Base-by-base conservation (phyloP, 30 jellyfish, hydroid and myxozoan species). In the Hydractinia echinata region DNA sequence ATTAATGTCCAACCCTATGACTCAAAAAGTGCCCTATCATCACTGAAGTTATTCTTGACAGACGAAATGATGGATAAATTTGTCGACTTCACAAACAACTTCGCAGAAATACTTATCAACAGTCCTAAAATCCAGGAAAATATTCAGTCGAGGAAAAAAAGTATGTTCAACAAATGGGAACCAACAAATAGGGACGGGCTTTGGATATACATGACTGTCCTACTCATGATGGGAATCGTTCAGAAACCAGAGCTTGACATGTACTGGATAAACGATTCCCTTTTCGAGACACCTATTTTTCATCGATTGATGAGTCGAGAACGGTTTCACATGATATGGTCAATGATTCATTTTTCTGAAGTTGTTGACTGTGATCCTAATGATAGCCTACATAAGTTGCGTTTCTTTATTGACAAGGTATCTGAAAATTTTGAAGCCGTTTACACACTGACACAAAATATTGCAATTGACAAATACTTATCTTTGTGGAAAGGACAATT, bases 401-500 rank as follows among this genome's bases (percentile, higher is more conserved):
- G 77, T 50, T n/a, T 44, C 58, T 18, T 76, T 48, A 21, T 76
- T 76, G 84, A 76, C 77, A 30, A 52, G 6, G 51, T 76, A 44
- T 44, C 48, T 13, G 44, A 52, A 8, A 76, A 18, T 44, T 76
- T 76, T 52, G 18, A 44, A 55, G 18, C 77, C 7, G 53, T 14
- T 53, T 54, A 18, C 79, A 53, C 58, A 13, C 84, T 79, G 50
- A 44, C 79, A 18, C 77, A 53, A 76, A 52, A 76, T 54, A 52
- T 76, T 54, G 77, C 79, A 13, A 55, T 76, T 18, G 84, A 76
- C 44, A 55, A 76, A 76, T 50, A 54, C 44, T 55, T 76, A 18
- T 50, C 79, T 13, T 52, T 76, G 77, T 76, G 77, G 77, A 76
- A 76, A 55, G 79, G 84, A 8, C 77, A 79, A 21, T 55, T 76